Conservation (phyloP, 2,888 invertebrate genomes). For the Sminthurinus aureus region DNA sequence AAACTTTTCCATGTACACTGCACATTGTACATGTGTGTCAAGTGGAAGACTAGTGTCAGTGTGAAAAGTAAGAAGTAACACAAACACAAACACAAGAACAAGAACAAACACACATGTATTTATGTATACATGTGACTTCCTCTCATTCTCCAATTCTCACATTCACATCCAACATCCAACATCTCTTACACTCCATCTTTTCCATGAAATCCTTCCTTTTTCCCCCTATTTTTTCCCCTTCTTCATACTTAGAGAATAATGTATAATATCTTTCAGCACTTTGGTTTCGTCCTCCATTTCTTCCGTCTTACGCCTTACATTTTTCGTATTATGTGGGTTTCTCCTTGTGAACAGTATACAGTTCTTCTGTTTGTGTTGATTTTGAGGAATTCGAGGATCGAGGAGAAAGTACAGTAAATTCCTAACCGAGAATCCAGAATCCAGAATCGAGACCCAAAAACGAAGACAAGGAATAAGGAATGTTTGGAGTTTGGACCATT, state of each 20-base stretch:
- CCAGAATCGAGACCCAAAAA: too few species aligned
- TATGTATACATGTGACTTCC: too few species aligned
- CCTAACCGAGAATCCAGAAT: conserved; percentile 29
- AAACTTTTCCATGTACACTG: neutral
- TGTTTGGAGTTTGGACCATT: conserved; percentile 10
- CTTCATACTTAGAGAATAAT: neutral
- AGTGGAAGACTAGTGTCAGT: neutral
- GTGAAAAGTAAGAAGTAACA: neutral
- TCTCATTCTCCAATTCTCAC: too few species aligned
- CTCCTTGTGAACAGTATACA: too few species aligned
- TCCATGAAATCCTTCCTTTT: too few species aligned
- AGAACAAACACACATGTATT: too few species aligned
- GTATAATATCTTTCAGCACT: too few species aligned
- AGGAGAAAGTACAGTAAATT: conserved; percentile 2
- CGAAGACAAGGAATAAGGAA: too few species aligned
- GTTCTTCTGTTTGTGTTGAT: conserved; percentile 9
- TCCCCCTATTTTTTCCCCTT: neutral
- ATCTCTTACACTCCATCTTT: neutral
- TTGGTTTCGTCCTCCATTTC: neutral
- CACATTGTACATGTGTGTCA: neutral
- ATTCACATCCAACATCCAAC: too few species aligned
- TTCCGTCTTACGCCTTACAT: neutral
- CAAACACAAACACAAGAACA: neutral
- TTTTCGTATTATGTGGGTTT: neutral
- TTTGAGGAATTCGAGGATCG: conserved; percentile 13